phyloP scores from a whole-genome alignment of 1,140 invertebrate genomes.

The Pinna nobilis region DNA sequence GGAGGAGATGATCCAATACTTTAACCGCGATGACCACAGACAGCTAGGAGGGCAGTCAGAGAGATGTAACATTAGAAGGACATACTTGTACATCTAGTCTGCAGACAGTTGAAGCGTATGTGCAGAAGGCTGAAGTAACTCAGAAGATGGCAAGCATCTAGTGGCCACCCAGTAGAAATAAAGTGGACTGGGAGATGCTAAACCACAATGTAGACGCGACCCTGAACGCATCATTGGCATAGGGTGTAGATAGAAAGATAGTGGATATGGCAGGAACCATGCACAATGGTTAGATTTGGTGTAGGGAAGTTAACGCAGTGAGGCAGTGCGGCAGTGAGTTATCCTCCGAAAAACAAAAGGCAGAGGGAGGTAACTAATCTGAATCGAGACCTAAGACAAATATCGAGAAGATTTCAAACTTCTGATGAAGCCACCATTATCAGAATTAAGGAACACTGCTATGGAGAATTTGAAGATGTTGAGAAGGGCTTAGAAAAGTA shows the following conservation, averaged over 20 bases:
- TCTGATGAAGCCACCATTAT: not conserved
- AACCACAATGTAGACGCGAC: slow-evolving; percentile 14
- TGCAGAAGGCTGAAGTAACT: not conserved
- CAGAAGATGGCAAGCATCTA: not conserved
- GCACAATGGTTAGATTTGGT: slow-evolving; percentile 29
- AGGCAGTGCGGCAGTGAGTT: too few species aligned
- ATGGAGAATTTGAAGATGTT: not conserved
- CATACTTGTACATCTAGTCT: not conserved
- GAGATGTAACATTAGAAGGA: not conserved
- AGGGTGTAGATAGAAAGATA: slow-evolving; percentile 5
- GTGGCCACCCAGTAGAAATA: slow-evolving; percentile 9
- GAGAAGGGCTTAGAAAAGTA: slow-evolving; percentile 10
- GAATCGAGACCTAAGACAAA: not conserved
- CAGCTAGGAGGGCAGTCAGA: not conserved
- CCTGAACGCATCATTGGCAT: slow-evolving; percentile 17
- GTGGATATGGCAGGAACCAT: slow-evolving; percentile 3
- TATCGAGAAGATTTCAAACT: not conserved
- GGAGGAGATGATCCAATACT: slow-evolving; percentile 14
- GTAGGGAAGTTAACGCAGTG: not conserved
- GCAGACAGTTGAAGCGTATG: not conserved
- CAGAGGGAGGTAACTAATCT: not conserved
- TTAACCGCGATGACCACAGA: not conserved
- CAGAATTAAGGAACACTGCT: not conserved
- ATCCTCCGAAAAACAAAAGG: not conserved
- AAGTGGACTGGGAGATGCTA: slow-evolving; percentile 8